Conservation (phyloP, 2,888 invertebrate species). For the Agrypnus murinus region DNA sequence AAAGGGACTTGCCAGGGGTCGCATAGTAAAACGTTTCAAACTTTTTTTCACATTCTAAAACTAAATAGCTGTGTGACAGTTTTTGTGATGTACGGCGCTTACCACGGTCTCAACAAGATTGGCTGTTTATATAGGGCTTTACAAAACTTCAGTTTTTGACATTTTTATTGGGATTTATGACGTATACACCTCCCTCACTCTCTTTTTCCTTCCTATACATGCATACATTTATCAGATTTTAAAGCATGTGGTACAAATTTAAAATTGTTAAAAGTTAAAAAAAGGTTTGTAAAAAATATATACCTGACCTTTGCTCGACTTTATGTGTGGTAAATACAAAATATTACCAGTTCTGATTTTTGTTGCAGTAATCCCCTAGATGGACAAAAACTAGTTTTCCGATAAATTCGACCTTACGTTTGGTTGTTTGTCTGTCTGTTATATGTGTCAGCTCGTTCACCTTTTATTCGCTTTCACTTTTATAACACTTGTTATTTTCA, state of each 20-base stretch:
- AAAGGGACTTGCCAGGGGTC: not conserved
- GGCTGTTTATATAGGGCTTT: slow-evolving; percentile 22
- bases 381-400: slow-evolving; percentile 16
- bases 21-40: slow-evolving; percentile 29
- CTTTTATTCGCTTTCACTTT: slow-evolving; percentile 40
- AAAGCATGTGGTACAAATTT: slow-evolving; percentile 6
- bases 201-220: not conserved
- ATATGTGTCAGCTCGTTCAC: slow-evolving; percentile 31
- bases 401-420: slow-evolving; percentile 17
- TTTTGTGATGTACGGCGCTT: slow-evolving; percentile 41
- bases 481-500: slow-evolving; percentile 31
- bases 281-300: not conserved
- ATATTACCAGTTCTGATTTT: slow-evolving; percentile 2
- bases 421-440: slow-evolving; percentile 13
- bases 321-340: too few relatives aligned
- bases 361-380: not conserved
- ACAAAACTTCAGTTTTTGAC: slow-evolving; percentile 33
- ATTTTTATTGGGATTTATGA: slow-evolving; percentile 35
- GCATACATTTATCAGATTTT: not conserved
- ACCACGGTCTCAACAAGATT: slow-evolving; percentile 28
- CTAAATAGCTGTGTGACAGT: slow-evolving; percentile 43
- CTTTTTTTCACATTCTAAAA: slow-evolving; percentile 40
- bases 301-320: too few relatives aligned
- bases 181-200: not conserved
- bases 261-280: not conserved